Percentiles rank a stretch among this genome's conserved stretches.
phyloP scores from a whole-genome alignment of 2,797 vertebrate genomes.

The Sparus aurata region DNA sequence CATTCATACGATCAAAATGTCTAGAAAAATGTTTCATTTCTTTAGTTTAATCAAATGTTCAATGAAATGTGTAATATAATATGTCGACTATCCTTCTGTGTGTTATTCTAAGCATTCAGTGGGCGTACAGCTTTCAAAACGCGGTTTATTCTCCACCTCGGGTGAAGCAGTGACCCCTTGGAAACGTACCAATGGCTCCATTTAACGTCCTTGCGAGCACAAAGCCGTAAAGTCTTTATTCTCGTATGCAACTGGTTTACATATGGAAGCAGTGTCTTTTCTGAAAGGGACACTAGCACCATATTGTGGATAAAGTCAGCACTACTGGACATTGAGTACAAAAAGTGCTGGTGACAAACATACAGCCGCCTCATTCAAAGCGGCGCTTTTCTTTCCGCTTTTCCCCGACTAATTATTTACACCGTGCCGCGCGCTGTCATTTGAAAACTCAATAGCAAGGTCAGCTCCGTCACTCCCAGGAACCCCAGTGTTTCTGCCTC shows the following conservation, averaged over 20 bases:
- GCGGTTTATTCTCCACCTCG: not conserved
- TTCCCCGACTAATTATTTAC: slow-evolving; percentile 76
- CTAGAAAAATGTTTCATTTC: not conserved
- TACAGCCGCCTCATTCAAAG: slow-evolving; percentile 55
- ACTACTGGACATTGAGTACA: slow-evolving; percentile 74
- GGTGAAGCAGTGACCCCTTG: not conserved
- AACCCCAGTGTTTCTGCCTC: slow-evolving; percentile 72
- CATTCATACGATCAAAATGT: not conserved
- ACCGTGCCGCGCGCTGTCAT: slow-evolving; percentile 66
- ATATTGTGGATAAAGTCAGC: slow-evolving; percentile 81
- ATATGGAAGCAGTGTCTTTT: slow-evolving; percentile 50
- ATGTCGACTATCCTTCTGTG: not conserved
- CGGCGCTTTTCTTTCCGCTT: slow-evolving; percentile 54
- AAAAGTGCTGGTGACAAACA: slow-evolving; percentile 58
- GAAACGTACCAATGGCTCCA: not conserved
- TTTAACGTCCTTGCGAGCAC: not conserved
- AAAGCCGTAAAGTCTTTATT: not conserved
- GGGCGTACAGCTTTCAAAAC: not conserved
- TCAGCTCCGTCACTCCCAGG: slow-evolving; percentile 68
- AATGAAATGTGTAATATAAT: not conserved
- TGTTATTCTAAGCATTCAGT: not conserved
- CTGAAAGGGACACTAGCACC: slow-evolving; percentile 82
- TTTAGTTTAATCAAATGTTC: not conserved
- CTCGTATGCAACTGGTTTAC: slow-evolving; percentile 42
- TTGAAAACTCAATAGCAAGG: slow-evolving; percentile 78